phyloP scores from a whole-genome alignment of 2,797 vertebrate genomes.

The Avahi laniger region DNA sequence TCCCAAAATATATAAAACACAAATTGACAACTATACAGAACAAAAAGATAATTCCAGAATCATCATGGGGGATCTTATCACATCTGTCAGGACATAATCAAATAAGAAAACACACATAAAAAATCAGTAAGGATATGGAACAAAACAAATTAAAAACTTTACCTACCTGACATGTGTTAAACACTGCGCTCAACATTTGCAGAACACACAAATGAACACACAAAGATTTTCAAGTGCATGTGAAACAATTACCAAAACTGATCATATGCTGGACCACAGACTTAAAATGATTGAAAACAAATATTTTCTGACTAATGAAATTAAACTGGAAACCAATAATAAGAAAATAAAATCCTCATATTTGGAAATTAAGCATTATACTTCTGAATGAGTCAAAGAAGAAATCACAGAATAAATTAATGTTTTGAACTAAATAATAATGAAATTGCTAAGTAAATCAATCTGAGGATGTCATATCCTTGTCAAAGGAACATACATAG shows the following conservation, averaged over 20 bases:
- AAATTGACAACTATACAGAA: background rate
- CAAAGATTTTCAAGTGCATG: background rate
- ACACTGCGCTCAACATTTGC: background rate
- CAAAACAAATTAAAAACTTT: background rate
- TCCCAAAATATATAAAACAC: background rate
- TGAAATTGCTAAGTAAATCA: background rate
- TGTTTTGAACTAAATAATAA: conserved; percentile 36
- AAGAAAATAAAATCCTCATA: background rate
- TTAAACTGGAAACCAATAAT: conserved; percentile 22
- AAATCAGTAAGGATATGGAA: background rate
- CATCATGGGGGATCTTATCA: background rate
- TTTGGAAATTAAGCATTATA: conserved; percentile 18
- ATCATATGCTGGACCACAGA: background rate
- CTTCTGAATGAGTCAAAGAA: conserved; percentile 1
- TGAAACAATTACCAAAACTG: background rate
- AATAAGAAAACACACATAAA: conserved; percentile 15
- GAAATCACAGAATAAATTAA: conserved; percentile 14
- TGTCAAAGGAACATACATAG: background rate
- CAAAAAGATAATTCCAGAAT: background rate
- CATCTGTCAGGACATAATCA: background rate
- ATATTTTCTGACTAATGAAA: background rate
- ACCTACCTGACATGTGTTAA: background rate
- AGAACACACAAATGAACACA: background rate
- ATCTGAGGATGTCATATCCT: background rate
- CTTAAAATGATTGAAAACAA: conserved; percentile 37